Evolutionary conservation across 2,888 invertebrate species (phyloP).

Genomic region (Eudasyphora cyanicolor): DNA sequence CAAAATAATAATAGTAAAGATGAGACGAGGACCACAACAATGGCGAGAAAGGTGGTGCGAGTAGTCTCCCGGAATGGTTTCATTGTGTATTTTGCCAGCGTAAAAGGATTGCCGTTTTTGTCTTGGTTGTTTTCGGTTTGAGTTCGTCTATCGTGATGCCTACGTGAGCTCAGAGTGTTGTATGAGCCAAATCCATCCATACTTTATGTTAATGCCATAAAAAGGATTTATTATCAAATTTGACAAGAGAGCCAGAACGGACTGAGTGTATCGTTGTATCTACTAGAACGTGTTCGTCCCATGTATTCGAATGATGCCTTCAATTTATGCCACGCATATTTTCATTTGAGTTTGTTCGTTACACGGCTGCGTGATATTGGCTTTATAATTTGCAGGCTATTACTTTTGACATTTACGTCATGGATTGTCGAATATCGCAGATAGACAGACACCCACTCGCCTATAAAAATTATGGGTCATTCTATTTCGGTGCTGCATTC

Average conservation of each 20-base stretch:
- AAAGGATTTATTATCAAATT: constrained; percentile 23
- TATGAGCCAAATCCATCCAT: too few relatives aligned
- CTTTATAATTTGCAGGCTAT: constrained; percentile 37
- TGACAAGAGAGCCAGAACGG: background rate
- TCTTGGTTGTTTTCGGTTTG: background rate
- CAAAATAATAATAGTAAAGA: constrained; percentile 13
- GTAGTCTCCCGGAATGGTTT: background rate
- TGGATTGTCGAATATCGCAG: background rate
- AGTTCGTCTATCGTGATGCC: background rate
- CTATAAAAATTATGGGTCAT: background rate
- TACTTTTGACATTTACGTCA: background rate
- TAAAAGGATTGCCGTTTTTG: background rate
- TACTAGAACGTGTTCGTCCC: background rate
- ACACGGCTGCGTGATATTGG: constrained; percentile 47
- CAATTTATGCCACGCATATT: background rate
- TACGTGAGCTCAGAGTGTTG: background rate
- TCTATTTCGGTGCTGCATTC: background rate
- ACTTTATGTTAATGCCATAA: background rate
- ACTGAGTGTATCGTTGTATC: too few relatives aligned
- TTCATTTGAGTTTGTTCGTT: constrained; percentile 40
- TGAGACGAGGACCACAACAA: background rate
- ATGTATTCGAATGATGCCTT: background rate
- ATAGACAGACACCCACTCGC: background rate
- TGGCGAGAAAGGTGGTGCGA: background rate
- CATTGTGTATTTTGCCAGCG: background rate